Percentiles rank a stretch among this genome's conserved stretches.
These are phyloP conservation scores for Hormiphora californensis DNA, from an alignment of 37 sponge, comb jelly and placozoan species.

Conservation along the genomic window DNA sequence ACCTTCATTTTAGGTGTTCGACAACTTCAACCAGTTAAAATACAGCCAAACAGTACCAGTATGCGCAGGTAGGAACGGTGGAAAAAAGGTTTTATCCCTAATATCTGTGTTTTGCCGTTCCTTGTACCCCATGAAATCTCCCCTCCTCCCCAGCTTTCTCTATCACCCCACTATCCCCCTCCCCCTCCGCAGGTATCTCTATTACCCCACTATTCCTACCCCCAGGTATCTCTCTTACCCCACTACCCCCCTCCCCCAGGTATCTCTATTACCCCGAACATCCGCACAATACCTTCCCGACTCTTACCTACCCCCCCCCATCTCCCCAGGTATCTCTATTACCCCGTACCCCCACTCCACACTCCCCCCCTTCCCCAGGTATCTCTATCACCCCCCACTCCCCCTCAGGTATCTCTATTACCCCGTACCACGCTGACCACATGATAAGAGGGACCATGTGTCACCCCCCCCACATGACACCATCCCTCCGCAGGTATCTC, in stretches of 20 bases:
- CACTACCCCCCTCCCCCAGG: conserved; percentile 57
- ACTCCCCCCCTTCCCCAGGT: not conserved
- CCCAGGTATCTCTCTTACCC: no score
- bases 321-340: not conserved
- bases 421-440: conserved; percentile 92
- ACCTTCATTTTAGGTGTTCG: not conserved
- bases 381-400: not conserved
- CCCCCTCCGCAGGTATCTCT: not conserved
- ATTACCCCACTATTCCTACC: not conserved
- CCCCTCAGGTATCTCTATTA: conserved; percentile 83
- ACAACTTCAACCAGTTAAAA: conserved; percentile 74
- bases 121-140: not conserved
- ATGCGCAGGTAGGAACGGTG: conserved; percentile 43
- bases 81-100: not conserved
- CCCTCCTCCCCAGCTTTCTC: no score
- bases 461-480: no score
- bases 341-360: no score
- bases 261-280: conserved; percentile 56
- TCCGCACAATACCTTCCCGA: no score
- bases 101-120: not conserved
- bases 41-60: conserved; percentile 58
- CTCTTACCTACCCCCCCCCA: no score
- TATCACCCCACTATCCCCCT: no score
- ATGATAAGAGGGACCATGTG: conserved; percentile 98
- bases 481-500: not conserved